Conservation (phyloP, 2,113 vertebrate genomes). For the Chelonoidis abingdonii region DNA sequence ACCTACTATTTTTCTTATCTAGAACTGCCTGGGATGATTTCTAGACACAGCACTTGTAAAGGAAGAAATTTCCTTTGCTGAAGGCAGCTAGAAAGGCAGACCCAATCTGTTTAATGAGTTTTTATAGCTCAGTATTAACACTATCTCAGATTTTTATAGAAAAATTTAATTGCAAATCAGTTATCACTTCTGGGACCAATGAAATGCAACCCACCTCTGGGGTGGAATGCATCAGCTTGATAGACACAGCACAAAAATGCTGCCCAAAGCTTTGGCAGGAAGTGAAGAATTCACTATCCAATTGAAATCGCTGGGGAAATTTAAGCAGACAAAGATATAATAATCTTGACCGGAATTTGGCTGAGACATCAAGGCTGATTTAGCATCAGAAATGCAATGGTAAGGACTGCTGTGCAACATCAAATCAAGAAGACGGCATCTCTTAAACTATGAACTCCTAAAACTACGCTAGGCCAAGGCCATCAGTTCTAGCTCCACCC, state of each 20-base stretch:
- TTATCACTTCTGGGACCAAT: not conserved
- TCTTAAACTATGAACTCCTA: not conserved
- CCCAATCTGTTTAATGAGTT: slow-evolving; percentile 13
- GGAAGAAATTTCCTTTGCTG: slow-evolving; percentile 42
- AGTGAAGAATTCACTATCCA: not conserved
- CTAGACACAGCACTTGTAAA: slow-evolving; percentile 46
- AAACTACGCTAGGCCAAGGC: not conserved
- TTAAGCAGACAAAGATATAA: not conserved
- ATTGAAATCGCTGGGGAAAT: not conserved
- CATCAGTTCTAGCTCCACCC: not conserved
- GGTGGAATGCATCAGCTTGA: not conserved
- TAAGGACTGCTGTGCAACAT: not conserved
- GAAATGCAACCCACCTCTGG: not conserved
- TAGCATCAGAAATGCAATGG: not conserved
- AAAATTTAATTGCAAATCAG: not conserved
- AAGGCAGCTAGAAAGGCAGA: not conserved
- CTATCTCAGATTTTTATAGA: not conserved
- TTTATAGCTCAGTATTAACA: not conserved
- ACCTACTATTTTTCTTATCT: slow-evolving; percentile 66
- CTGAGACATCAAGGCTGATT: not conserved
- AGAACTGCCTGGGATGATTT: slow-evolving; percentile 27
- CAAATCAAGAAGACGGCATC: not conserved
- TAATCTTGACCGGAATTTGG: not conserved
- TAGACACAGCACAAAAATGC: not conserved
- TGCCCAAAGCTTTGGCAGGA: not conserved